Evolutionary conservation across 2,797 vertebrate genomes (phyloP), one percentile per base, ranked within the genome.

Genomic region (Tragopan temminckii): DNA sequence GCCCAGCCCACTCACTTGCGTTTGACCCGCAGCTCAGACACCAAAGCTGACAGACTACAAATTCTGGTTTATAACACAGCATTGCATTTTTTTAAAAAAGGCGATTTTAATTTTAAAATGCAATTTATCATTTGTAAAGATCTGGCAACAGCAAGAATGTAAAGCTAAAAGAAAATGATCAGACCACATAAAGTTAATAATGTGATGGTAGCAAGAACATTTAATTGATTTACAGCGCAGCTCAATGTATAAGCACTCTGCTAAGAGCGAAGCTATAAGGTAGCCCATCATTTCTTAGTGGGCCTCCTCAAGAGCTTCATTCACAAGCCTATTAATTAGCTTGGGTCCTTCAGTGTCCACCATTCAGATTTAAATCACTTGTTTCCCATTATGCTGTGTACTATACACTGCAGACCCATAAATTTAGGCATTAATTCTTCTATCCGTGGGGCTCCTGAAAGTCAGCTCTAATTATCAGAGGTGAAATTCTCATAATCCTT

Each of bases 311-410:
- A 86, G 36, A 81, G 91, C 68, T 94, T 94, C 80, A 86, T 95
- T 95, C 97, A 97, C 88, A 95, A 92, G 85, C 57, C 91, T 85
- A 50, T 97, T 97, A 96, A 97, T 98, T 97, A 97, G 64, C 46
- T 72, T 7, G 33, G 95, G 93, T 87, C 96, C 91, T 91, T 97
- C 90, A 75, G 95, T 83, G 86, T 85, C 93, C 95, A 80, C 62
- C 72, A 63, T 68, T 78, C 72, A 71, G 62, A 92, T 79, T 89
- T 75, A 84, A 87, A 96, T 93, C 92, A 94, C 96, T 97, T 97
- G 95, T 97, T 97, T 97, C 95, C 86, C 96, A 96, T 97, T 96
- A 89, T 46, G 59, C 85, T 85, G 86, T 81, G 86, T 87, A 85
- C 93, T 84, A 3, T 82, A 75, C 88, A 80, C 80, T 93, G 87